Conservation (phyloP, 2,797 vertebrate genomes). For the Syndactyla subalaris region DNA sequence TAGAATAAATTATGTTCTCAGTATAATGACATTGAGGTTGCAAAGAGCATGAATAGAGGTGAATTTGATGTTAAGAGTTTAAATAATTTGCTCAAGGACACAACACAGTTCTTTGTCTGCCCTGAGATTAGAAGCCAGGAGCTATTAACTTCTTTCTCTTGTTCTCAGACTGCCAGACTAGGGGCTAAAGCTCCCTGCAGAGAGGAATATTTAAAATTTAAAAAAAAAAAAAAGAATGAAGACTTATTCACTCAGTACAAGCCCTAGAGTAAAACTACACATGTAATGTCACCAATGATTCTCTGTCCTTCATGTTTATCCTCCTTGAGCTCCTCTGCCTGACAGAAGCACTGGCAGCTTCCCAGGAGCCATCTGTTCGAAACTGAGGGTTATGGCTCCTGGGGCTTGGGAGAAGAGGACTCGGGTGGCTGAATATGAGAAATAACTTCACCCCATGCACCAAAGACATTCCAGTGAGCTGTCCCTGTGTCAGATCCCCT, state of each 20-base stretch:
- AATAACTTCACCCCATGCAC: neutral
- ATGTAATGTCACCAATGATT: neutral
- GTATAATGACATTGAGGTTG: neutral
- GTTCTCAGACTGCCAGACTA: neutral
- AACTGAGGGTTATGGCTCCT: neutral
- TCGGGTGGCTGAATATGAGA: neutral
- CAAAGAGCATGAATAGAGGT: neutral
- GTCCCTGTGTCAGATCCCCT: neutral
- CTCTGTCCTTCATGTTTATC: neutral
- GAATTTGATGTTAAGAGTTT: neutral
- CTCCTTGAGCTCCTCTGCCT: neutral
- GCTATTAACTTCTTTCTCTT: neutral
- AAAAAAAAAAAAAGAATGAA: neutral
- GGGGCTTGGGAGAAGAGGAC: neutral
- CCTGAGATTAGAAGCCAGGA: constrained; percentile 2
- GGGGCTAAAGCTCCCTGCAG: neutral
- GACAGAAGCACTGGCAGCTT: neutral
- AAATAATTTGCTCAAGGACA: neutral
- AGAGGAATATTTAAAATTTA: neutral
- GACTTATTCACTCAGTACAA: neutral
- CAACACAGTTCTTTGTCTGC: neutral
- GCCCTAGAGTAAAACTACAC: constrained; percentile 6
- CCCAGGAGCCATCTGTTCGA: neutral
- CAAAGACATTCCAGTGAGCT: neutral
- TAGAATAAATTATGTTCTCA: neutral